These are phyloP conservation scores for Apotomis capreana DNA, from an alignment of 2,888 invertebrate species.

Conservation along the genomic window DNA sequence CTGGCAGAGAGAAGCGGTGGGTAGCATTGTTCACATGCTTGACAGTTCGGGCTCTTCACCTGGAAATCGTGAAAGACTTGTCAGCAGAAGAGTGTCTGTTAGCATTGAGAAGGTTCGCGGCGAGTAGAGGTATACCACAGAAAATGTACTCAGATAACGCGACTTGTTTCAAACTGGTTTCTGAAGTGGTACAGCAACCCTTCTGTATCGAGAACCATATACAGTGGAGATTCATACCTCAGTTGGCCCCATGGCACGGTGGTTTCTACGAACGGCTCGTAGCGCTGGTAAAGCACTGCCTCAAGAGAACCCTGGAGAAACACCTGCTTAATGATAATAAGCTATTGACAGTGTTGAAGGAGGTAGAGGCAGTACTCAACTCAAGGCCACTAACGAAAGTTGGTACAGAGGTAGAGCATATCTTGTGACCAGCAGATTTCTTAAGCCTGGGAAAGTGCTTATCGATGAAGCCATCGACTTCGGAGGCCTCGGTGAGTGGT, in stretches of 20 bases:
- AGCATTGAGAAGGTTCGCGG: no score
- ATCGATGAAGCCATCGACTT: neutral
- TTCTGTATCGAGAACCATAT: slow-evolving; percentile 20
- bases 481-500: neutral
- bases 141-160: no score
- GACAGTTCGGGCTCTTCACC: no score
- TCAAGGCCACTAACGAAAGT: slow-evolving; percentile 28
- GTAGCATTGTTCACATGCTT: no score
- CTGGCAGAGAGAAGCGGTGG: no score
- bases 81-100: no score
- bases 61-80: no score
- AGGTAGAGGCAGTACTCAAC: slow-evolving; percentile 9
- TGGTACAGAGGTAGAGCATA: slow-evolving; percentile 20
- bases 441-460: slow-evolving; percentile 4
- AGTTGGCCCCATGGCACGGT: slow-evolving; percentile 45
- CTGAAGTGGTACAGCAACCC: no score
- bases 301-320: neutral
- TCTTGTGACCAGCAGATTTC: slow-evolving; percentile 34
- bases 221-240: slow-evolving; percentile 44
- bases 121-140: no score
- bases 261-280: slow-evolving; percentile 46
- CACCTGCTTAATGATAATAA: slow-evolving; percentile 1
- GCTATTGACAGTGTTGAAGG: slow-evolving; percentile 12
- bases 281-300: slow-evolving; percentile 10
- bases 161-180: no score